These are phyloP conservation scores for Drosophila persimilis DNA, from an alignment of 1,140 invertebrate genomes.

Conservation along the genomic window DNA sequence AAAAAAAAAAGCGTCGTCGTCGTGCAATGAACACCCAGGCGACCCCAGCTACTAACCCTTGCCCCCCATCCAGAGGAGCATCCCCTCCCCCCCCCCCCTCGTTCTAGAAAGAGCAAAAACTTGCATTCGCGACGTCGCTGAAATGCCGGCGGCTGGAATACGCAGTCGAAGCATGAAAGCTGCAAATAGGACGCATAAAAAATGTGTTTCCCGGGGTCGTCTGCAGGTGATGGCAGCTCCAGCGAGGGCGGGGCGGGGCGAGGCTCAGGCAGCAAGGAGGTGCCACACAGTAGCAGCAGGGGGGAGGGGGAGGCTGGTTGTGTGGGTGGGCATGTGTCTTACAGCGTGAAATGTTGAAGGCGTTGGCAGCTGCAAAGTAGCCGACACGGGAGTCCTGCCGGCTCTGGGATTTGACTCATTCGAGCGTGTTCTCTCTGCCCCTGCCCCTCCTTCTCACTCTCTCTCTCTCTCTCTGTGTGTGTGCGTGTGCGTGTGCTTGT, in stretches of 20 bases:
- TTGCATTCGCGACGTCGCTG: slow-evolving; percentile 45
- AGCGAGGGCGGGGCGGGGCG: not conserved
- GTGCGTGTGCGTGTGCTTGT: slow-evolving; percentile 35
- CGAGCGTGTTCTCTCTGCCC: slow-evolving; percentile 9
- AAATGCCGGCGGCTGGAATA: slow-evolving; percentile 62
- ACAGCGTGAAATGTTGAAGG: slow-evolving; percentile 56
- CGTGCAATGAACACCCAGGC: slow-evolving; percentile 6
- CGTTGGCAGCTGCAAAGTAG: slow-evolving; percentile 49
- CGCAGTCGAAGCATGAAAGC: slow-evolving; percentile 78
- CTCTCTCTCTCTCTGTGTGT: not conserved
- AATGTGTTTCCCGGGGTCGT: slow-evolving; percentile 57
- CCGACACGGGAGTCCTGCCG: slow-evolving; percentile 27
- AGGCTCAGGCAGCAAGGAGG: not conserved
- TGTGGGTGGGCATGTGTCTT: slow-evolving; percentile 38
- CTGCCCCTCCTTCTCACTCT: too few species aligned
- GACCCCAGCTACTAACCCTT: not conserved
- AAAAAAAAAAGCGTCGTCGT: slow-evolving; percentile 1
- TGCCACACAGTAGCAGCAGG: slow-evolving; percentile 24
- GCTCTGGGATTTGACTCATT: slow-evolving; percentile 18
- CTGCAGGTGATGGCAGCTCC: slow-evolving; percentile 40
- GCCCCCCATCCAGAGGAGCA: too few species aligned
- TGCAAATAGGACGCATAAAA: slow-evolving; percentile 62
- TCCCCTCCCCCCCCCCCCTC: too few species aligned
- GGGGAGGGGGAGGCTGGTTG: slow-evolving; percentile 11
- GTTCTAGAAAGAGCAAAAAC: slow-evolving; percentile 53